Evolutionary conservation across 2,797 vertebrate genomes (phyloP), one percentile per base, ranked within the genome.

Genomic region (Scomberomorus guttatus): DNA sequence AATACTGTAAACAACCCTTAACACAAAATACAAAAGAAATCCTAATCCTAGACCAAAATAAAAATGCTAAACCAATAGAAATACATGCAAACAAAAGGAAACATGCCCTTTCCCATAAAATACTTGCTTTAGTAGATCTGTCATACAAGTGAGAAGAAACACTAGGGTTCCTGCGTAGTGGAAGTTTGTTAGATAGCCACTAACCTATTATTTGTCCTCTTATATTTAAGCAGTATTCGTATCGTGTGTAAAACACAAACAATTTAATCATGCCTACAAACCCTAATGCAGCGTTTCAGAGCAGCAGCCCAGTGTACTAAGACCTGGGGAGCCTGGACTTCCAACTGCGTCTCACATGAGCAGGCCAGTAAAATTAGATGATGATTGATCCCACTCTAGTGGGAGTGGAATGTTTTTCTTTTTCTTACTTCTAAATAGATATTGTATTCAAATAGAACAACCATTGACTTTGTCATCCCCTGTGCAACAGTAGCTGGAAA

Each of bases 401-500:
- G 94, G 93, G 94, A 94, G 80, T 90, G 77, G 77, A 81, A 88
- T 86, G 76, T 73, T 91, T 80, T 88, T 84, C 73, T 46, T 83
- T 77, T 70, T 80, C 72, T 77, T 79, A 83, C 80, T 82, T 84
- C 90, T 92, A 94, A 96, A 96, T 91, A 94, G 89, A 95, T 94
- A 93, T 92, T 95, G 82, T 94, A 97, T 97, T 97, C 95, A 96
- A 97, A 96, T 93, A 90, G 87, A 90, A 75, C 93, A 87, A 83
- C 88, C 94, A 94, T 92, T 95, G 96, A 96, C 94, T 96, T 92
- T 90, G 71, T 94, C 96, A 95, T 96, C 96, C 32, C 96, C 95
- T 54, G 89, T 92, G 95, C 93, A 94, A 90, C 92, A 90, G 94
- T 91, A 94, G 94, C 93, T 90, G 87, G 89, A 94, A 93, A 95